Evolutionary conservation across 1,140 invertebrate genomes (phyloP), one percentile per base, ranked within the genome.

Genomic region (Aphaenogaster rudis): DNA sequence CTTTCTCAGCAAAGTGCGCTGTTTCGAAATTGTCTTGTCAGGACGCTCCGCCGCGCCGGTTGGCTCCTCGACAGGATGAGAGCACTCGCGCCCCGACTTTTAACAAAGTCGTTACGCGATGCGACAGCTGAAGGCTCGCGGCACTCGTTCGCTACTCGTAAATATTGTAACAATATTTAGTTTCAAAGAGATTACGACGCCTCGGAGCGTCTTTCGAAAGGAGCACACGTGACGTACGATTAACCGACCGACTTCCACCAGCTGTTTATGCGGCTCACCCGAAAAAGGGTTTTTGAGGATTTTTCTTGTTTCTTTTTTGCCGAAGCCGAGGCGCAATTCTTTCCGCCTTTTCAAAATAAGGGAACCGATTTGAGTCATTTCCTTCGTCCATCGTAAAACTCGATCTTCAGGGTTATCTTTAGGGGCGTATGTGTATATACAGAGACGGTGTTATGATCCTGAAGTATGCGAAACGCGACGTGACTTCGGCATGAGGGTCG

Each of bases 121-220:
- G 63, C 64, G 61, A 78, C 59, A 74, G 85, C 85, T 74, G 74
- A 52, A 52, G 61, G 48, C 76, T 90, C 54, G 76, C 72, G 36
- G 36, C 89, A 91, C 89, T 91, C 57, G 74, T 81, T 21, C 15
- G 36, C 79, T 85, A 85, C 89, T 87, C 80, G 39, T 86, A 82
- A 59, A 67, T 78, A 42, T 54, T 88, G 48, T 66, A 88, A 91
- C 78, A 91, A 91, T 88, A 88, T 91, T 91, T 91, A 86, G 80
- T 17, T 84, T 86, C n/a, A 15, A 61, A 76, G 63, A 64, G 17
- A 67, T 76, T 21, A 74, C 50, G 81, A 63, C 48, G 71, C 11
- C 54, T 64, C 28, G 52, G 78, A 85, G 54, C 84, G 71, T 66
- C 54, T 84, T 67, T 69, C 17, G 63, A 13, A 52, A 74, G 45